Percentiles rank a stretch among this genome's conserved stretches.
Conservation (phyloP, 1,140 invertebrate genomes). For the Drosophila equinoxialis region DNA sequence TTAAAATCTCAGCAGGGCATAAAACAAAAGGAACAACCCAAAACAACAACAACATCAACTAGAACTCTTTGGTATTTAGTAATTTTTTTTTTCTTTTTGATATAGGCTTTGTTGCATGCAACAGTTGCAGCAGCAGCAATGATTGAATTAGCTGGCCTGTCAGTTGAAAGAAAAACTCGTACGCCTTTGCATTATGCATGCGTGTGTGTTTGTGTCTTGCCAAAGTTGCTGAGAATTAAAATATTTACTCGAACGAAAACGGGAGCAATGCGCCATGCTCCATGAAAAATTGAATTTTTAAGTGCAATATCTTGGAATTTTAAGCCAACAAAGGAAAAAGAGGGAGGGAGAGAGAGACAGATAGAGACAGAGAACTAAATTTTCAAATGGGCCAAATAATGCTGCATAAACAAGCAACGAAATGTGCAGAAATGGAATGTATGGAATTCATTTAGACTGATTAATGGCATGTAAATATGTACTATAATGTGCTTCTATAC, state of each 20-base stretch:
- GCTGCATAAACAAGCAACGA: slow-evolving; percentile 6
- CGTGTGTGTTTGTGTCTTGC: not conserved
- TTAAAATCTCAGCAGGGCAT: slow-evolving; percentile 20
- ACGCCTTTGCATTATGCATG: not conserved
- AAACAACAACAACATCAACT: not conserved
- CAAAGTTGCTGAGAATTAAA: slow-evolving; percentile 3
- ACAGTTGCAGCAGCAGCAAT: slow-evolving; percentile 5
- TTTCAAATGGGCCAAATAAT: slow-evolving; percentile 9
- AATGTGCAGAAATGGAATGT: slow-evolving; percentile 4
- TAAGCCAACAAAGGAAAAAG: not conserved
- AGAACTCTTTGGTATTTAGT: slow-evolving; percentile 35
- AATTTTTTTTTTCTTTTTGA: not conserved
- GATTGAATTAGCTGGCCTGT: slow-evolving; percentile 42
- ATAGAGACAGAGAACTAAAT: not conserved
- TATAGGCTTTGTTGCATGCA: slow-evolving; percentile 1
- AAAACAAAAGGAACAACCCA: not conserved
- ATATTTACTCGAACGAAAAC: not conserved
- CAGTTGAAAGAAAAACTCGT: slow-evolving; percentile 15
- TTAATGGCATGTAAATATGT: slow-evolving; percentile 14
- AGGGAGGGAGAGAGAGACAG: too few relatives aligned
- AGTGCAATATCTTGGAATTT: not conserved
- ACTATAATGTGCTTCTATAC: not conserved
- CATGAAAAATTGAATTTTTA: slow-evolving; percentile 11
- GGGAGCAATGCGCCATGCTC: not conserved
- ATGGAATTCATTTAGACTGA: slow-evolving; percentile 6